Percentiles rank a stretch among this genome's conserved stretches.
These are phyloP conservation scores for Oncopodura yosiiana DNA, from an alignment of 1,140 invertebrate species.

Conservation along the genomic window DNA sequence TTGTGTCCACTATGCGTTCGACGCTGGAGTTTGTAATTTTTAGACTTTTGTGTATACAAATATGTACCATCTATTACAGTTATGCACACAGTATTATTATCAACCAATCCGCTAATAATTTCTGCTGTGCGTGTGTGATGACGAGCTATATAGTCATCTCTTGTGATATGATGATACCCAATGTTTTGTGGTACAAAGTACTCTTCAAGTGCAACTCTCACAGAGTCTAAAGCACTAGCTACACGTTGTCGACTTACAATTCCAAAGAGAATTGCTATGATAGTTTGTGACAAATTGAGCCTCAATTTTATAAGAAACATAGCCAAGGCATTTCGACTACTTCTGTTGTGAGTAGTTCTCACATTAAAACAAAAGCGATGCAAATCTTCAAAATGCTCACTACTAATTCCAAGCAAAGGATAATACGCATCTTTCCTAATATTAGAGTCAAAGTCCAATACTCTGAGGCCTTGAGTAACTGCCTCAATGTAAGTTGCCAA, in stretches of 20 bases:
- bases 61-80: conserved; percentile 23
- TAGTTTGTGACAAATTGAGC: not conserved
- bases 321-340: not conserved
- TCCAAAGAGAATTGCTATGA: conserved; percentile 1
- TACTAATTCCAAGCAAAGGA: too few species aligned
- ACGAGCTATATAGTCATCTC: not conserved
- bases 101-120: not conserved
- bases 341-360: too few species aligned
- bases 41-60: conserved; percentile 15
- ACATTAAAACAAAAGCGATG: too few species aligned
- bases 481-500: too few species aligned
- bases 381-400: too few species aligned
- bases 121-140: not conserved
- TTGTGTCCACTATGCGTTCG: conserved; percentile 8
- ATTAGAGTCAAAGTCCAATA: too few species aligned
- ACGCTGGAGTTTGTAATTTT: not conserved
- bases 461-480: too few species aligned
- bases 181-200: conserved; percentile 6
- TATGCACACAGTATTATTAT: not conserved
- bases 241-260: not conserved
- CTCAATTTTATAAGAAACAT: conserved; percentile 9
- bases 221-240: not conserved
- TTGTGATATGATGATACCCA: conserved; percentile 13
- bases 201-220: not conserved
- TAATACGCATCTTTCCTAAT: too few species aligned